Conservation (phyloP, 2,888 invertebrate species). For the Lymantria dispar region DNA sequence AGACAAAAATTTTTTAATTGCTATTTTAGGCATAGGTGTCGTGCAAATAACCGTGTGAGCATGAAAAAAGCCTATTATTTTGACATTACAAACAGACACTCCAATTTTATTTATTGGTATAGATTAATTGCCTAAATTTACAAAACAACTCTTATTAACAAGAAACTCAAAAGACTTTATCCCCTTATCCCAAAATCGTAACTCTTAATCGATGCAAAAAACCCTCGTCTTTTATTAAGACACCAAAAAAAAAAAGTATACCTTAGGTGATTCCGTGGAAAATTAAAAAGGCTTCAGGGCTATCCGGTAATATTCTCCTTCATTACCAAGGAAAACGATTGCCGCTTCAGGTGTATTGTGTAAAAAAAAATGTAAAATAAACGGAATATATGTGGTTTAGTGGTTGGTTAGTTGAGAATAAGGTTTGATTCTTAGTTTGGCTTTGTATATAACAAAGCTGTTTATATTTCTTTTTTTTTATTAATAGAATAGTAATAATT, state of each 20-base stretch:
- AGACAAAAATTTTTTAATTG: no score
- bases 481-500: no score
- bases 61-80: no score
- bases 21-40: no score
- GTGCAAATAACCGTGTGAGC: no score
- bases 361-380: conserved; percentile 23
- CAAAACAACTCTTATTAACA: not conserved
- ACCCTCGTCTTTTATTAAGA: conserved; percentile 34
- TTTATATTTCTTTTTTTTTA: no score
- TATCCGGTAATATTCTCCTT: conserved; percentile 73
- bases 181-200: conserved; percentile 19
- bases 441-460: no score
- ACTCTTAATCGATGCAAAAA: conserved; percentile 33
- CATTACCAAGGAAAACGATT: conserved; percentile 62
- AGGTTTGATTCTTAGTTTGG: not conserved
- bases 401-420: conserved; percentile 5
- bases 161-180: not conserved
- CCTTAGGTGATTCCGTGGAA: conserved; percentile 71
- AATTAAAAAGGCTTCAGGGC: conserved; percentile 80
- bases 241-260: conserved; percentile 41
- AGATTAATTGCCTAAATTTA: not conserved
- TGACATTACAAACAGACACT: no score
- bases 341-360: conserved; percentile 62
- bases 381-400: conserved; percentile 12
- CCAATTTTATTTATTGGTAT: no score